phyloP scores from a whole-genome alignment of 2,113 vertebrate genomes.

The Sorex fumeus region DNA sequence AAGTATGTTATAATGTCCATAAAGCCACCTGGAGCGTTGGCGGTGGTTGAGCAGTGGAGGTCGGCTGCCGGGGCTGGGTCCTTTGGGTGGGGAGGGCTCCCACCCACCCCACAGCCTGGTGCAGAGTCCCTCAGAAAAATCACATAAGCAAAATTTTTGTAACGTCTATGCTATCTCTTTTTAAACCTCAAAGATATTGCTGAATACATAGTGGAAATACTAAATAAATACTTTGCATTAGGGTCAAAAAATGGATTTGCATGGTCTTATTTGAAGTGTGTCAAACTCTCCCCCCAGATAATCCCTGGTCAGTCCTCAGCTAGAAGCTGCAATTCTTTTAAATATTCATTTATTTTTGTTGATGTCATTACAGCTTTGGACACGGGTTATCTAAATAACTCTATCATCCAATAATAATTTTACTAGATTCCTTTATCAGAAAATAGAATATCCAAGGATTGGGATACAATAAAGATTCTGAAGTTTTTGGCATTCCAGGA shows the following conservation, averaged over 20 bases:
- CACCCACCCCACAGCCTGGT: no score
- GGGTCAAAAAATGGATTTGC: not conserved
- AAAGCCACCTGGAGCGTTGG: no score
- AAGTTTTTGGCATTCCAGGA: no score
- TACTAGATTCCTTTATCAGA: not conserved
- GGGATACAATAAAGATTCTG: not conserved
- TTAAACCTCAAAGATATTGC: not conserved
- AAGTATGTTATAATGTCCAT: no score
- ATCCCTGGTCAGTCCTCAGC: not conserved
- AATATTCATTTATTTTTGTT: not conserved
- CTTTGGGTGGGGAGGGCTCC: no score
- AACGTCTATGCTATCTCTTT: not conserved
- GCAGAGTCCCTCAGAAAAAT: conserved; percentile 56
- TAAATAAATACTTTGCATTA: not conserved
- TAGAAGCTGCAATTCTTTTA: not conserved
- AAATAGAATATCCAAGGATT: not conserved
- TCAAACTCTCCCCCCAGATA: not conserved
- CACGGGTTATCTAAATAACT: not conserved
- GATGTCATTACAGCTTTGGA: not conserved
- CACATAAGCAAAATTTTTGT: not conserved
- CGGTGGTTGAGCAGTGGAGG: no score
- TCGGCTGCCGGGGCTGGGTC: no score
- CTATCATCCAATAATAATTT: not conserved
- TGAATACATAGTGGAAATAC: not conserved
- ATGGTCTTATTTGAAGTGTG: not conserved